phyloP scores from a whole-genome alignment of 2,888 invertebrate species.

The Allophyes oxyacanthae region DNA sequence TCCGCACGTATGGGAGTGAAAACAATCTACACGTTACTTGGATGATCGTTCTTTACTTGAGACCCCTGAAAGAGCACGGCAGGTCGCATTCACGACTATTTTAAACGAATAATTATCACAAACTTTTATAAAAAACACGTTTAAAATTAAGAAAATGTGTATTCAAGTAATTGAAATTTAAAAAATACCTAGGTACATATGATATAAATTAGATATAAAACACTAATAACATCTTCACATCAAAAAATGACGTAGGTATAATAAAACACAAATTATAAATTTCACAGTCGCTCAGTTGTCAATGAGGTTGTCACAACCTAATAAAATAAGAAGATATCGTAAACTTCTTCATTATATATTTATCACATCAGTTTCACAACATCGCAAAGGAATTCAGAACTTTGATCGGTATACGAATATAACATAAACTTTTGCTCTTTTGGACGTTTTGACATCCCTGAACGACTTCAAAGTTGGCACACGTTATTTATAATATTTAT shows the following conservation, averaged over 20 bases:
- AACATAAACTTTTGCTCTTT: slow-evolving; percentile 72
- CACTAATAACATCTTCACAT: slow-evolving; percentile 9
- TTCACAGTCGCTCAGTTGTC: slow-evolving; percentile 36
- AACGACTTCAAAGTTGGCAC: slow-evolving; percentile 54
- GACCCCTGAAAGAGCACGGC: too few relatives aligned
- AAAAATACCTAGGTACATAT: too few relatives aligned
- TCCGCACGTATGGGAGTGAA: too few relatives aligned
- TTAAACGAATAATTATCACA: too few relatives aligned
- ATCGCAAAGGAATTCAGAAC: slow-evolving; percentile 59
- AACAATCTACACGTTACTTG: too few relatives aligned
- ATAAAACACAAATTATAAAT: slow-evolving; percentile 41
- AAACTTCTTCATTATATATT: slow-evolving; percentile 44
- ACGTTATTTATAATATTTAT: slow-evolving; percentile 48
- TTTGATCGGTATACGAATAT: slow-evolving; percentile 69
- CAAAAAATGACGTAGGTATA: slow-evolving; percentile 8
- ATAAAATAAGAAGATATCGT: slow-evolving; percentile 41
- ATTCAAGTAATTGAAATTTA: too few relatives aligned
- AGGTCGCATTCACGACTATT: too few relatives aligned
- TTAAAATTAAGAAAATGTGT: too few relatives aligned
- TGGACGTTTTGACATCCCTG: slow-evolving; percentile 72
- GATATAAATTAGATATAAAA: not conserved
- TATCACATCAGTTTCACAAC: slow-evolving; percentile 50
- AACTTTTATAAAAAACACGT: too few relatives aligned
- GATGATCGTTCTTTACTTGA: too few relatives aligned
- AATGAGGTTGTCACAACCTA: slow-evolving; percentile 39